Base-by-base conservation (phyloP, 2,797 vertebrate species). In the Eutrigla gurnardus region DNA sequence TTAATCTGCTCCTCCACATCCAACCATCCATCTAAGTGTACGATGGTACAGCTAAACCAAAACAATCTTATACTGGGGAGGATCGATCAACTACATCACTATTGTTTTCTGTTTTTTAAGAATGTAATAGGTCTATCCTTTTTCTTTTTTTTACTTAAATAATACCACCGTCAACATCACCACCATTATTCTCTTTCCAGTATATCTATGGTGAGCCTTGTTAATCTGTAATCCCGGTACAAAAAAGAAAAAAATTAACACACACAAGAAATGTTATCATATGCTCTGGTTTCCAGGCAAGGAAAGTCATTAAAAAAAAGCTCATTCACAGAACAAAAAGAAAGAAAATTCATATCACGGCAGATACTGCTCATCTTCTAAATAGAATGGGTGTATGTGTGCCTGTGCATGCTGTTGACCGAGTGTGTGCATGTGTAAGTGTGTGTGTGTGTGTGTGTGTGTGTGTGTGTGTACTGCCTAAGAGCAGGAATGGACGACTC, bases 251-350 rank as follows among this genome's bases (percentile, higher is more conserved):
- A 59, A 14, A 74, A 78, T 57, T 65, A 80, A 89, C 82, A 87
- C 85, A 91, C 95, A 96, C 95, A 92, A 96, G 95, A 89, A 88
- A 90, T 86, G 70, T 92, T 93, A 94, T 93, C 88, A 92, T 92
- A 92, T 94, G 96, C 97, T 96, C 97, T 98, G 97, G 94, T 96
- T 98, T 97, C 97, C 97, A 99, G 97, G 98, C 96, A 94, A 97
- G 96, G 96, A 95, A 98, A 97, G 96, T 98, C 96, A 96, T 97
- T 93, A 84, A 96, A 97, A 96, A 25, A 97, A 98, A 98, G 96
- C 98, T 99, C 96, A 99, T 98, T 99, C 97, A 99, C 97, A 99
- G 98, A 99, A 99, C 98, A 99, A 99, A 99, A 86, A 99, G 96
- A 98, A 95, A 94, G 96, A 97, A 98, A 98, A 96, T 95, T 96